These are phyloP conservation scores for Zosterops lateralis DNA, from an alignment of 2,113 vertebrate genomes.

Conservation along the genomic window DNA sequence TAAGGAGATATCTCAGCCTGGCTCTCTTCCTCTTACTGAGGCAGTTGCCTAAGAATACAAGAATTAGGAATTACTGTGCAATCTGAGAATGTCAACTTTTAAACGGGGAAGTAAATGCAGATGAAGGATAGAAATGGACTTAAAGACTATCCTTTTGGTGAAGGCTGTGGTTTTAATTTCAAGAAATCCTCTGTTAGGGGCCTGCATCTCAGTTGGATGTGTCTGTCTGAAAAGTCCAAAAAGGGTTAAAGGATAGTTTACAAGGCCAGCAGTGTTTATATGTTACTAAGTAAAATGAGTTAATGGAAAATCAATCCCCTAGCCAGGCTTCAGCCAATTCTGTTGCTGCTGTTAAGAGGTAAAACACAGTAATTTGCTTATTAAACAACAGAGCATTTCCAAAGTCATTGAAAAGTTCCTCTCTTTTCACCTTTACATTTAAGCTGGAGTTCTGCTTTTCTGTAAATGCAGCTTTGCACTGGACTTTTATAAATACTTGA, in stretches of 20 bases:
- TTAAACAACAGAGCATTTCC: neutral
- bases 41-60: neutral
- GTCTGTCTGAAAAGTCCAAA: neutral
- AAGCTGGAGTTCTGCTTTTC: neutral
- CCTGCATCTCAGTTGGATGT: neutral
- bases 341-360: neutral
- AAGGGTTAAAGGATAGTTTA: neutral
- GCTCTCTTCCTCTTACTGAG: neutral
- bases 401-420: neutral
- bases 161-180: neutral
- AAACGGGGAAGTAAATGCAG: neutral
- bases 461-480: neutral
- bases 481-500: neutral
- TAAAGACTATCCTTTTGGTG: neutral
- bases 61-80: neutral
- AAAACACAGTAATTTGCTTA: neutral
- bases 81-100: neutral
- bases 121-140: neutral
- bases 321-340: neutral
- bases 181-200: neutral
- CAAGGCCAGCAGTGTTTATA: neutral
- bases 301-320: neutral
- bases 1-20: neutral
- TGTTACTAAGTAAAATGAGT: neutral
- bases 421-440: neutral